A percentile compares a stretch with the other conserved stretches of the same genome.
Conservation (phyloP, 2,797 vertebrate species). For the Poecilia velifera region DNA sequence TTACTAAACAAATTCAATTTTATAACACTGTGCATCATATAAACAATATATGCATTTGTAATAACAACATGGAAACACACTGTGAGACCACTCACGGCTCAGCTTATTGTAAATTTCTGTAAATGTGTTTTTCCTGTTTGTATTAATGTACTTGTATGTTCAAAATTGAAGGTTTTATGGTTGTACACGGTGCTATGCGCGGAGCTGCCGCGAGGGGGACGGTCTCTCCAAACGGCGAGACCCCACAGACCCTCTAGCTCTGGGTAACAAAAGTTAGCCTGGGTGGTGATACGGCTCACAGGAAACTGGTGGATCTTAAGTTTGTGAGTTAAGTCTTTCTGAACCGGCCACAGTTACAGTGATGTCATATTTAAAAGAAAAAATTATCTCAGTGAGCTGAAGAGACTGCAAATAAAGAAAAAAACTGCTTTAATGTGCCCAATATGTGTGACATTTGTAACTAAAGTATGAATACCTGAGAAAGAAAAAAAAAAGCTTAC, state of each 20-base stretch:
- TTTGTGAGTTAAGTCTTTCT: neutral
- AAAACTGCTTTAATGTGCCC: neutral
- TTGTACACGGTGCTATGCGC: no score
- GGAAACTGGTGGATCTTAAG: slow-evolving; percentile 13
- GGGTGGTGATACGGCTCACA: slow-evolving; percentile 10
- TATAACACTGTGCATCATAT: no score
- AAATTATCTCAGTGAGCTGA: neutral
- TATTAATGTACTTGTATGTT: no score
- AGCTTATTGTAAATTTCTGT: no score
- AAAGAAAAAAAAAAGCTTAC: neutral
- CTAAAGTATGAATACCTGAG: neutral
- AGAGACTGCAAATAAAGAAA: neutral
- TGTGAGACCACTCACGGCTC: no score
- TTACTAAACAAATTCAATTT: no score
- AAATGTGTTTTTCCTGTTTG: no score
- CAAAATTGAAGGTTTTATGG: no score
- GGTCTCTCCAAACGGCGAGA: no score
- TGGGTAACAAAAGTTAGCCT: slow-evolving; percentile 19
- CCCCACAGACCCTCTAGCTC: neutral
- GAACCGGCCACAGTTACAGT: neutral
- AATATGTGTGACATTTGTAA: neutral
- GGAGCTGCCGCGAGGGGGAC: no score
- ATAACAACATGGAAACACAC: no score
- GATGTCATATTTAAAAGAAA: neutral
- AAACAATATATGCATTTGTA: no score